phyloP scores from a whole-genome alignment of 2,113 vertebrate species.

The Smithornis capensis region DNA sequence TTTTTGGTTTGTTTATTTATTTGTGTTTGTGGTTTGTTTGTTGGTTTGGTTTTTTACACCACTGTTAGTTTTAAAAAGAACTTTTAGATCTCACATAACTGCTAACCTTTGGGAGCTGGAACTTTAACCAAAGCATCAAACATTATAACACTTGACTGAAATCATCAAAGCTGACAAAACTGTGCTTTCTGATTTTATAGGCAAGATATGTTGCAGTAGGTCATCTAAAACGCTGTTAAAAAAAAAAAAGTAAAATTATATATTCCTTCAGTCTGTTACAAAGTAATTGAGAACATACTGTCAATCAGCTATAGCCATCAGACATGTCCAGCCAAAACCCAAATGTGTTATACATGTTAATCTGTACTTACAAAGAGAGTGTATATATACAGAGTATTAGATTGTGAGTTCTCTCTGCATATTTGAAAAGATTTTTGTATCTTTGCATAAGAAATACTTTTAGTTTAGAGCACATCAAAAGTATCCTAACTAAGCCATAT shows the following conservation, averaged over 20 bases:
- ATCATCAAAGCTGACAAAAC: neutral
- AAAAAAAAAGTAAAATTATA: neutral
- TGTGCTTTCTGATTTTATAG: neutral
- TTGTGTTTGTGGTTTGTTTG: neutral
- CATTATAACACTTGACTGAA: neutral
- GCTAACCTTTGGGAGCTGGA: neutral
- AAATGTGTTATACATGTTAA: neutral
- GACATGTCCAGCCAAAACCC: neutral
- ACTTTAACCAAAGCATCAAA: neutral
- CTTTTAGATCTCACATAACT: neutral
- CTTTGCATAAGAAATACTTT: slow-evolving; percentile 23
- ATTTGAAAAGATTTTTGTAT: slow-evolving; percentile 23
- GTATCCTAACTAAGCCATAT: slow-evolving; percentile 53
- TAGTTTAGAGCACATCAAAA: slow-evolving; percentile 38
- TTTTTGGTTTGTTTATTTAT: neutral
- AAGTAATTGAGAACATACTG: neutral
- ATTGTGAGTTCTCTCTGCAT: neutral
- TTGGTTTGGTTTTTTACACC: neutral
- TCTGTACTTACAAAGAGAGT: neutral
- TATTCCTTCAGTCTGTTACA: neutral
- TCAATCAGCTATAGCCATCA: neutral
- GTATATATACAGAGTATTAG: neutral
- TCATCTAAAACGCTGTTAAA: neutral
- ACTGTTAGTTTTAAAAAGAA: neutral
- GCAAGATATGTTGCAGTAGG: neutral